Percentiles rank a stretch among this genome's conserved stretches.
phyloP scores from a whole-genome alignment of 35 echinoderm and acorn worm genomes.

The Heliocidaris erythrogramma region DNA sequence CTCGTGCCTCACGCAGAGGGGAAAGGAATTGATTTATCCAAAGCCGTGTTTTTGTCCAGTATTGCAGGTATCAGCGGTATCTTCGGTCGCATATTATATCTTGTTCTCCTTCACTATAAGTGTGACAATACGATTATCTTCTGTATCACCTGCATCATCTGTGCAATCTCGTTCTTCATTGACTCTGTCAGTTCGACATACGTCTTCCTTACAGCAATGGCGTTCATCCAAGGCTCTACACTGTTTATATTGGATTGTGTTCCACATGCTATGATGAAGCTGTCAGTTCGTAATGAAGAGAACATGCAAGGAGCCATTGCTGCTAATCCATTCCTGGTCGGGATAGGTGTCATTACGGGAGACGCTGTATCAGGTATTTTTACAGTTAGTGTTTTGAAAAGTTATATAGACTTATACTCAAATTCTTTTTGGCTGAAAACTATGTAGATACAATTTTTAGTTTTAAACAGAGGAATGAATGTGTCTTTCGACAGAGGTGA shows the following conservation, averaged over 20 bases:
- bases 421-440: no score
- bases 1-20: constrained; percentile 31
- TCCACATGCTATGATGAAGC: constrained; percentile 32
- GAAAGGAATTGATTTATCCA: not conserved
- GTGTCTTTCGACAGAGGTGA: no score
- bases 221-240: not conserved
- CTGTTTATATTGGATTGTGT: constrained; percentile 12
- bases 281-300: not conserved
- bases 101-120: not conserved
- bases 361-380: not conserved
- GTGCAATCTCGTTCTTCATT: not conserved
- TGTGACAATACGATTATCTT: constrained; percentile 15
- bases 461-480: no score
- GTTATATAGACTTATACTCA: no score
- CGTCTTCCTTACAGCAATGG: not conserved
- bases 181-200: not conserved
- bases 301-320: not conserved
- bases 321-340: not conserved
- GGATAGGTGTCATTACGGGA: not conserved
- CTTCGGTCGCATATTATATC: not conserved
- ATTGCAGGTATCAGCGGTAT: constrained; percentile 37
- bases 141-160: not conserved
- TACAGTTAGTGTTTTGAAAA: not conserved
- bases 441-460: no score
- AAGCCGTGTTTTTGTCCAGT: constrained; percentile 6